Percentiles rank a stretch among this genome's conserved stretches.
These are phyloP conservation scores for Ooceraea biroi DNA, from an alignment of 1,140 invertebrate genomes.

Conservation along the genomic window DNA sequence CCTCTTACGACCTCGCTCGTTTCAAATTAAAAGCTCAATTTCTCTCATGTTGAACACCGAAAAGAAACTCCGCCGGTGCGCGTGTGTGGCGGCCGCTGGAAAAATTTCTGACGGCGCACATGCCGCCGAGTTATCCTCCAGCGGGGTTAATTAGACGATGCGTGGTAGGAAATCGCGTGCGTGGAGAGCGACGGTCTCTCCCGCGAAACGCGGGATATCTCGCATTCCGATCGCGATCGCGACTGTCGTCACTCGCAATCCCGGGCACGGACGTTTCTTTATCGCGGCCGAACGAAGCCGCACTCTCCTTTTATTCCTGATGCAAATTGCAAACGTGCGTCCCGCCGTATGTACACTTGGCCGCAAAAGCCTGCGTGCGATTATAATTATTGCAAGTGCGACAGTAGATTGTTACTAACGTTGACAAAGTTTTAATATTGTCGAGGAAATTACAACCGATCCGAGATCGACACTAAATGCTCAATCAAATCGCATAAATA, in stretches of 20 bases:
- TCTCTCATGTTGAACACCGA: neutral
- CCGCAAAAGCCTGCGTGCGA: neutral
- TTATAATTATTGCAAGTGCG: neutral
- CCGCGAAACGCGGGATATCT: constrained; percentile 36
- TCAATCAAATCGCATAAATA: neutral
- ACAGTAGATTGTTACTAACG: neutral
- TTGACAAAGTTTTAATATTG: constrained; percentile 18
- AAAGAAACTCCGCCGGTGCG: constrained; percentile 7
- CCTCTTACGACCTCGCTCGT: constrained; percentile 24
- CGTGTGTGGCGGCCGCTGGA: neutral
- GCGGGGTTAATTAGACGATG: constrained; percentile 47
- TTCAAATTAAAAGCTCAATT: constrained; percentile 43
- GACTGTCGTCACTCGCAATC: constrained; percentile 53
- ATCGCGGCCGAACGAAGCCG: constrained; percentile 1
- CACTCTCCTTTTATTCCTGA: constrained; percentile 43
- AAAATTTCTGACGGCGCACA: constrained; percentile 8
- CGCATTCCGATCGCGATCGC: constrained; percentile 51
- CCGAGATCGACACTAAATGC: neutral
- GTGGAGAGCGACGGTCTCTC: constrained; percentile 11
- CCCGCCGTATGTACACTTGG: constrained; percentile 30
- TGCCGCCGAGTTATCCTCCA: constrained; percentile 29
- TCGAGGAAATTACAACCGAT: neutral
- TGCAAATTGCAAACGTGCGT: constrained; percentile 59
- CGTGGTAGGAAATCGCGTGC: constrained; percentile 42
- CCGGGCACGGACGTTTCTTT: constrained; percentile 42